Evolutionary conservation across 2,113 vertebrate species (phyloP).

Genomic region (Suncus etruscus): DNA sequence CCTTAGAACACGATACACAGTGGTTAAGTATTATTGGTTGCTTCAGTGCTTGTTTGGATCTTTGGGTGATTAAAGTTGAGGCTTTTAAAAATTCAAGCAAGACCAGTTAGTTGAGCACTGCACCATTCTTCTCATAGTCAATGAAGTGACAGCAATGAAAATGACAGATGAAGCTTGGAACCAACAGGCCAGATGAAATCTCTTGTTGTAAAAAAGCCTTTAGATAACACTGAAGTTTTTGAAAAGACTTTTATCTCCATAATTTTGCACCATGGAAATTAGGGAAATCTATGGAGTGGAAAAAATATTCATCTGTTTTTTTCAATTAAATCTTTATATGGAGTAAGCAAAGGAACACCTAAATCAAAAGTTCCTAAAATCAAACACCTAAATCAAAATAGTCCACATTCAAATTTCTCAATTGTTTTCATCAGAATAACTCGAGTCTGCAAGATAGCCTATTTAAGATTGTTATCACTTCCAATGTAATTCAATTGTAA

Average conservation of each 20-base stretch:
- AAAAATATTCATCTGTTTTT: background rate
- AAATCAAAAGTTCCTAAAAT: slow-evolving; percentile 3
- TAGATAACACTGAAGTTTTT: slow-evolving; percentile 5
- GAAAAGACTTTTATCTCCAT: background rate
- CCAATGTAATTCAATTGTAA: background rate
- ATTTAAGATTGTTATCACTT: background rate
- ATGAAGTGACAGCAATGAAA: background rate
- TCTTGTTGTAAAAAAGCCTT: background rate
- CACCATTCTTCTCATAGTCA: background rate
- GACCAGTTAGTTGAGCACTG: background rate
- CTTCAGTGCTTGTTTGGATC: background rate
- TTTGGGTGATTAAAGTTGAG: background rate
- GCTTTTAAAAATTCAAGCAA: slow-evolving; percentile 23
- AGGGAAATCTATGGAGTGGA: background rate
- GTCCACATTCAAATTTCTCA: slow-evolving; percentile 30
- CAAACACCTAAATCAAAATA: slow-evolving; percentile 14
- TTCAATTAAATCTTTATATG: background rate
- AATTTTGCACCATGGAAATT: slow-evolving; percentile 7
- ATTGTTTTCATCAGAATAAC: background rate
- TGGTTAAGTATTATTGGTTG: background rate
- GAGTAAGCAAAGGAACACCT: background rate
- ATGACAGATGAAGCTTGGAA: background rate
- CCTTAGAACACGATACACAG: no score
- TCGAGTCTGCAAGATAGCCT: background rate
- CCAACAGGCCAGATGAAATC: background rate